These are phyloP conservation scores for Chelon auratus DNA, from an alignment of 2,797 vertebrate species.

Conservation along the genomic window DNA sequence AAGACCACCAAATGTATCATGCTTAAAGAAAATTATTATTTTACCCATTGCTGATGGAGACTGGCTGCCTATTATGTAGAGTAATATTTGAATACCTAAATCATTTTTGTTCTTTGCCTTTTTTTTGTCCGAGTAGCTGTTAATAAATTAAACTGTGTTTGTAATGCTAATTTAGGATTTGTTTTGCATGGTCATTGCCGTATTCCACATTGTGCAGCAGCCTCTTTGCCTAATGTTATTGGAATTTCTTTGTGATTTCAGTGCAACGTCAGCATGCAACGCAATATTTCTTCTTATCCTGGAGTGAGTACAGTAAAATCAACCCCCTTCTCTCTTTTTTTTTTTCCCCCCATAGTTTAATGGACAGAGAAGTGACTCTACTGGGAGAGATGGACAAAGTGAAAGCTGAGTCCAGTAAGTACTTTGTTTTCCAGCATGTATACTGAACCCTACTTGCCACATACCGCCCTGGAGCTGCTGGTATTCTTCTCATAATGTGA, in stretches of 20 bases:
- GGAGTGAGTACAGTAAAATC: slow-evolving; percentile 14
- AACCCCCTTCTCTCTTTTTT: slow-evolving; percentile 13
- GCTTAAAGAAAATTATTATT: too few species aligned
- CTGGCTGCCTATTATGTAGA: too few species aligned
- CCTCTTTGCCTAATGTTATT: slow-evolving; percentile 9
- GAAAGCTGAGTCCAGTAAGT: slow-evolving; percentile 96
- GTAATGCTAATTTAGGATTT: too few species aligned
- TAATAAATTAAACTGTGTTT: too few species aligned
- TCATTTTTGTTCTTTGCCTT: too few species aligned
- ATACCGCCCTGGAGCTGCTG: slow-evolving; percentile 31
- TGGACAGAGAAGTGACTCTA: slow-evolving; percentile 96
- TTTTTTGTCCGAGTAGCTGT: too few species aligned
- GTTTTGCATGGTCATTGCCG: too few species aligned
- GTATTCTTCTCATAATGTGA: slow-evolving; percentile 50
- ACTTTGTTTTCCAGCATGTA: slow-evolving; percentile 27
- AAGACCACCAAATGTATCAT: too few species aligned
- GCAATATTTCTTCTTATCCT: slow-evolving; percentile 34
- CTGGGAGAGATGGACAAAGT: slow-evolving; percentile 97
- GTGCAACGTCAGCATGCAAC: slow-evolving; percentile 25
- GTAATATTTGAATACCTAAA: too few species aligned
- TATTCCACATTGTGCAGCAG: background rate
- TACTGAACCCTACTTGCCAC: slow-evolving; percentile 20
- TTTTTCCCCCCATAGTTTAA: slow-evolving; percentile 83
- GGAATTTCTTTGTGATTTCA: slow-evolving; percentile 3
- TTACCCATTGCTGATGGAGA: too few species aligned